A percentile compares a stretch with the other conserved stretches of the same genome.
Evolutionary conservation across 2,888 invertebrate genomes (phyloP).

Genomic region (Agonopterix alstromeriana): DNA sequence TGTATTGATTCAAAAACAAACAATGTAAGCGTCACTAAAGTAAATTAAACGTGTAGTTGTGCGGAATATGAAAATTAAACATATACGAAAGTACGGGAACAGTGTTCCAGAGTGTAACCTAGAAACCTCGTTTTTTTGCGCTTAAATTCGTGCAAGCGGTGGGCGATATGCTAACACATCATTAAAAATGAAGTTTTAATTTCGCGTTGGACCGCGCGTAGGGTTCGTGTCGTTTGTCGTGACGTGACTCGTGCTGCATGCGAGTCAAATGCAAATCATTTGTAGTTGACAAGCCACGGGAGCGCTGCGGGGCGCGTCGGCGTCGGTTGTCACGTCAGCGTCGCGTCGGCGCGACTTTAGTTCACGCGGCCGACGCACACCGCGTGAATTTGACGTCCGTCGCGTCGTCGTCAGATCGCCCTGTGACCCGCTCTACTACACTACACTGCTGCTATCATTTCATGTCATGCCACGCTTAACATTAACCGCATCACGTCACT

Average conservation of each 20-base stretch:
- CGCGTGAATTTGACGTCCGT: too few relatives aligned
- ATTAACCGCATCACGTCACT: conserved; percentile 15
- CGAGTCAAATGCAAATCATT: conserved; percentile 41
- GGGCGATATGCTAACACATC: conserved; percentile 50
- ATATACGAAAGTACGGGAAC: conserved; percentile 1
- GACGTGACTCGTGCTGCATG: conserved; percentile 22
- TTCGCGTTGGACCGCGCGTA: conserved; percentile 31
- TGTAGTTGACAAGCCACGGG: conserved; percentile 16
- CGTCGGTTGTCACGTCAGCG: too few relatives aligned
- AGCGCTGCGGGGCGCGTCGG: neutral
- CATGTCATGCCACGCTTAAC: too few relatives aligned
- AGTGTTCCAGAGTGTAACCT: conserved; percentile 12
- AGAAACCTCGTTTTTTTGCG: conserved; percentile 22
- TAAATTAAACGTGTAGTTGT: conserved; percentile 3
- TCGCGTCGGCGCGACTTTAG: too few relatives aligned
- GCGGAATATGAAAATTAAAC: conserved; percentile 8
- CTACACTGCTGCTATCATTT: too few relatives aligned
- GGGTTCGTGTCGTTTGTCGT: conserved; percentile 28
- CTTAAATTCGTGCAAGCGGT: conserved; percentile 22
- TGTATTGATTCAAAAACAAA: neutral
- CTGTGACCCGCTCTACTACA: too few relatives aligned
- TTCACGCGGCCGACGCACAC: too few relatives aligned
- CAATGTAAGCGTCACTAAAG: neutral
- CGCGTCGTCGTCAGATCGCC: too few relatives aligned
- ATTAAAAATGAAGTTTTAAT: conserved; percentile 69